phyloP scores from a whole-genome alignment of 2,888 invertebrate genomes.

The Zaprionus bogoriensis region DNA sequence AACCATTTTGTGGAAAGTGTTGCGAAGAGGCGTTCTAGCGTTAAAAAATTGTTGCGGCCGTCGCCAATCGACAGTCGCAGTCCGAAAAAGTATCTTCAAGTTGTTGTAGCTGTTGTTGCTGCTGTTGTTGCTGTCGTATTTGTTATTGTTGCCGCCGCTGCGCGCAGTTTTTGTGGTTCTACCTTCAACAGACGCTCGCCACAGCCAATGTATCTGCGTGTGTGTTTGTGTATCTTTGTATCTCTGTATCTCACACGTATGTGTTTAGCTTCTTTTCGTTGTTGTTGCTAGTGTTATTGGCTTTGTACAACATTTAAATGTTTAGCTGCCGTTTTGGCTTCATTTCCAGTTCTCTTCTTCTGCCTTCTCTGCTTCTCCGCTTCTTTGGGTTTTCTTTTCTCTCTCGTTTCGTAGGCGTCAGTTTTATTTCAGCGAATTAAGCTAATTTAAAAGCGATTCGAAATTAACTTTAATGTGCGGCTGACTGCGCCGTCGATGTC shows the following conservation, averaged over 20 bases:
- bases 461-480: conserved; percentile 80
- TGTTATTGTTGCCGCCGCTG: conserved; percentile 23
- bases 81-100: conserved; percentile 66
- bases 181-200: no score
- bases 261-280: conserved; percentile 31
- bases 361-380: conserved; percentile 1
- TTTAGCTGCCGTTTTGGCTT: conserved; percentile 75
- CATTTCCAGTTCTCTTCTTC: conserved; percentile 39
- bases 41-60: conserved; percentile 68
- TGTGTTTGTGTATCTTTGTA: conserved; percentile 31
- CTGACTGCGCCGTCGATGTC: conserved; percentile 4
- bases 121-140: not conserved
- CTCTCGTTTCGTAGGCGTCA: conserved; percentile 67
- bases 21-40: conserved; percentile 81
- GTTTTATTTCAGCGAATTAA: conserved; percentile 80
- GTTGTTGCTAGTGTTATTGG: conserved; percentile 67
- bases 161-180: no score
- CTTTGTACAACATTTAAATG: conserved; percentile 78
- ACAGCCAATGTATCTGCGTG: conserved; percentile 60
- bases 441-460: conserved; percentile 81
- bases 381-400: conserved; percentile 14
- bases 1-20: conserved; percentile 80
- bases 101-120: conserved; percentile 27
- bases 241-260: conserved; percentile 59
- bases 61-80: conserved; percentile 62